These are phyloP conservation scores for Pachycephala philippinensis DNA, from an alignment of 2,113 vertebrate species.

Conservation along the genomic window DNA sequence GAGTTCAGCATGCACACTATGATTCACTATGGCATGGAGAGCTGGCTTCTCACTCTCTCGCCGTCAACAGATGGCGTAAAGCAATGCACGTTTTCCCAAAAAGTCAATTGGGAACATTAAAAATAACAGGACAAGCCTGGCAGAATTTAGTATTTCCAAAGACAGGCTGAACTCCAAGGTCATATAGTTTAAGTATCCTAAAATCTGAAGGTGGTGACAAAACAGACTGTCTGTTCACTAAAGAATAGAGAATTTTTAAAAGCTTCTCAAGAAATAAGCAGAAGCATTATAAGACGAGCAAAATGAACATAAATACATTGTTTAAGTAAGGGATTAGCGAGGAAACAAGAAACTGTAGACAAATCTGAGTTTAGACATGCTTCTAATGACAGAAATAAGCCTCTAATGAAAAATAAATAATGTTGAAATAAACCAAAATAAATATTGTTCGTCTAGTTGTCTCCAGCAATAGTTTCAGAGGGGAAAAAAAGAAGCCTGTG, in stretches of 20 bases:
- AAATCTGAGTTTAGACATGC: neutral
- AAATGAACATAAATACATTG: slow-evolving; percentile 1
- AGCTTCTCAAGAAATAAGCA: neutral
- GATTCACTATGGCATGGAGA: neutral
- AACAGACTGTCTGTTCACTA: neutral
- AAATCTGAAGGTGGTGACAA: neutral
- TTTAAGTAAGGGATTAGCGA: slow-evolving; percentile 31
- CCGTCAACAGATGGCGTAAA: neutral
- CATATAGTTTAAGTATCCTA: neutral
- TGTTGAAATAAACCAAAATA: slow-evolving; percentile 10
- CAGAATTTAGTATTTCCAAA: neutral
- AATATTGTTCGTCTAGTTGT: neutral
- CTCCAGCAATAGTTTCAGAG: neutral
- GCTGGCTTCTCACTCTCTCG: neutral
- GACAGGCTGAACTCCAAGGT: neutral
- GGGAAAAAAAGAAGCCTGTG: neutral
- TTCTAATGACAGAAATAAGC: neutral
- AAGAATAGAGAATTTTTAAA: neutral
- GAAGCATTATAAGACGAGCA: neutral
- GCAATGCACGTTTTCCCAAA: neutral
- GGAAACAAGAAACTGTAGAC: neutral
- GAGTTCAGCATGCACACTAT: neutral
- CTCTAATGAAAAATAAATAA: slow-evolving; percentile 17
- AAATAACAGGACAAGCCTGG: neutral
- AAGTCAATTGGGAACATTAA: neutral